Evolutionary conservation across 2,888 invertebrate species (phyloP).

Genomic region (Lasioglossum lativentre): DNA sequence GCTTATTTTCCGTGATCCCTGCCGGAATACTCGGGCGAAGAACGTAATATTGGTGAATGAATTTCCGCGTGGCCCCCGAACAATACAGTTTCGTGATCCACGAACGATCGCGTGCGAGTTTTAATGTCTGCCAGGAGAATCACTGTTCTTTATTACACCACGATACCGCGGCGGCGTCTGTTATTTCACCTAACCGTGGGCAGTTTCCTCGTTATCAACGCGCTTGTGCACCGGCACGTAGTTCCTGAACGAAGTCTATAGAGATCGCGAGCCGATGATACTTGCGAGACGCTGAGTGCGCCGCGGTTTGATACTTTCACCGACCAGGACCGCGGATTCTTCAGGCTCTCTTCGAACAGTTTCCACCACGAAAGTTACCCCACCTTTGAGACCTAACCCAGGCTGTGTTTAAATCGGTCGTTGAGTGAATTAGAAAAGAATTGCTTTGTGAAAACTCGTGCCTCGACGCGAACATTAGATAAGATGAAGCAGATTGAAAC

Average conservation of each 20-base stretch:
- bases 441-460: not conserved
- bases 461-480: not conserved
- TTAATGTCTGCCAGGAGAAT: conserved; percentile 64
- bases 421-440: not conserved
- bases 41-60: conserved; percentile 33
- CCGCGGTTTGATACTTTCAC: not conserved
- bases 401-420: not conserved
- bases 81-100: conserved; percentile 56
- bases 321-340: not conserved
- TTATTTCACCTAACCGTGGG: conserved; percentile 51
- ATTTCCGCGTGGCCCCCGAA: conserved; percentile 16
- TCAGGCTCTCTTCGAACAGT: not conserved
- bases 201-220: conserved; percentile 64
- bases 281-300: not conserved
- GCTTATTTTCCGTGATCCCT: conserved; percentile 17
- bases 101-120: conserved; percentile 62
- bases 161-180: conserved; percentile 17
- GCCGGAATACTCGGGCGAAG: not conserved
- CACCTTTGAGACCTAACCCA: not conserved
- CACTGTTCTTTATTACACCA: conserved; percentile 59
- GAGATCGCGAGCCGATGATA: conserved; percentile 34
- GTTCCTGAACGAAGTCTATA: conserved; percentile 45
- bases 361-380: not conserved
- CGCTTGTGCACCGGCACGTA: conserved; percentile 25
- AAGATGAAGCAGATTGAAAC: not conserved